phyloP scores from a whole-genome alignment of 2,888 invertebrate genomes.

The Formica aserva region DNA sequence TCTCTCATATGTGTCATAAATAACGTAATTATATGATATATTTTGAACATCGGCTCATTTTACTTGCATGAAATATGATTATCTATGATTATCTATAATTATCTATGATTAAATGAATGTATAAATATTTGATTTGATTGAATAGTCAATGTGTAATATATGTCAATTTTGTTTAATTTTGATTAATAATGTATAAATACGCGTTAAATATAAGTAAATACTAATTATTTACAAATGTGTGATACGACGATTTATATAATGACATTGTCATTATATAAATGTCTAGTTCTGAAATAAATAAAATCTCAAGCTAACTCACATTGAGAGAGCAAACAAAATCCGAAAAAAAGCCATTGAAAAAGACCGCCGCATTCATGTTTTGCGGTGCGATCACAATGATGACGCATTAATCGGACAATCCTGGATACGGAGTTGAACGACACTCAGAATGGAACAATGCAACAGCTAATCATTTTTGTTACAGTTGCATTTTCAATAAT shows the following conservation, averaged over 20 bases:
- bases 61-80: slow-evolving; percentile 9
- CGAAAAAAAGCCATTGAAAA: slow-evolving; percentile 9
- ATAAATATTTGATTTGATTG: slow-evolving; percentile 6
- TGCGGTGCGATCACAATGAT: slow-evolving; percentile 51
- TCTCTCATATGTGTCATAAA: slow-evolving; percentile 15
- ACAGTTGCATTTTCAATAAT: slow-evolving; percentile 70
- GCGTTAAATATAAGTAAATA: background rate
- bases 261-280: no score
- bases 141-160: background rate
- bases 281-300: background rate
- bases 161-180: background rate
- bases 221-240: background rate
- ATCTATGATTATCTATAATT: slow-evolving; percentile 14
- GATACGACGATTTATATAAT: no score
- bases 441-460: slow-evolving; percentile 66
- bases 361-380: slow-evolving; percentile 46
- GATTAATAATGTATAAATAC: slow-evolving; percentile 8
- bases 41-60: slow-evolving; percentile 11
- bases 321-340: background rate
- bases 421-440: slow-evolving; percentile 67
- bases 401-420: slow-evolving; percentile 67
- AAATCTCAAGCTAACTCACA: background rate
- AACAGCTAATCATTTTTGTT: slow-evolving; percentile 71
- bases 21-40: slow-evolving; percentile 15
- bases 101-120: background rate